Evolutionary conservation across 2,888 invertebrate species (phyloP).

Genomic region (Eilema griseolum): DNA sequence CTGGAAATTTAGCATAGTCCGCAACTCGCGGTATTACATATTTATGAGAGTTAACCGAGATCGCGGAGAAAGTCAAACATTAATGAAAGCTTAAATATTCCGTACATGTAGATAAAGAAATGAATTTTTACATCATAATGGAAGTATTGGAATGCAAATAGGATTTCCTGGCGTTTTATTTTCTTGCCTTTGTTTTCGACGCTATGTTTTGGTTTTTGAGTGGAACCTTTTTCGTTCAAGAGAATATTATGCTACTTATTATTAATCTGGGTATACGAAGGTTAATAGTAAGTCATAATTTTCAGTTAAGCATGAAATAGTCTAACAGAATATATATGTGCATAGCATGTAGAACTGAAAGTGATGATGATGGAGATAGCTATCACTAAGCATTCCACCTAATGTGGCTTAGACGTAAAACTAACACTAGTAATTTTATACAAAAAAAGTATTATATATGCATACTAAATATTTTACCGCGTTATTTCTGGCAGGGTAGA

Average conservation of each 20-base stretch:
- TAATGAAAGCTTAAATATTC: slow-evolving; percentile 85
- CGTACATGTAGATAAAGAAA: slow-evolving; percentile 82
- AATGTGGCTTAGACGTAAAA: not conserved
- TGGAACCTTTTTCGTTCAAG: not conserved
- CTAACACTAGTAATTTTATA: not conserved
- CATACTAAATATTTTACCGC: too few relatives aligned
- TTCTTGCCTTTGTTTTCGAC: slow-evolving; percentile 14
- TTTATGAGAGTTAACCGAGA: slow-evolving; percentile 82
- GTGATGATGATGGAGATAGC: not conserved
- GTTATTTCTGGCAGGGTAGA: too few relatives aligned
- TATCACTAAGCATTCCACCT: not conserved
- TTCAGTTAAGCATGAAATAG: too few relatives aligned
- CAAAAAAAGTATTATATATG: too few relatives aligned
- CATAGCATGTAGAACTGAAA: not conserved
- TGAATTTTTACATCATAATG: slow-evolving; percentile 80
- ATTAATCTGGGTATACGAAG: not conserved
- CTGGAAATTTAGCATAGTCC: slow-evolving; percentile 74
- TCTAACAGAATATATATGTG: too few relatives aligned
- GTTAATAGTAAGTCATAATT: too few relatives aligned
- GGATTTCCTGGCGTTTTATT: slow-evolving; percentile 52
- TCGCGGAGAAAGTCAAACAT: slow-evolving; percentile 84
- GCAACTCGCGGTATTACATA: slow-evolving; percentile 78
- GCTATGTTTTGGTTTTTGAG: slow-evolving; percentile 6
- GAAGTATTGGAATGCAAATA: slow-evolving; percentile 73
- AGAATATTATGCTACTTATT: not conserved